Conservation (phyloP, 2,797 vertebrate species). For the Pseudomugil gertrudae region DNA sequence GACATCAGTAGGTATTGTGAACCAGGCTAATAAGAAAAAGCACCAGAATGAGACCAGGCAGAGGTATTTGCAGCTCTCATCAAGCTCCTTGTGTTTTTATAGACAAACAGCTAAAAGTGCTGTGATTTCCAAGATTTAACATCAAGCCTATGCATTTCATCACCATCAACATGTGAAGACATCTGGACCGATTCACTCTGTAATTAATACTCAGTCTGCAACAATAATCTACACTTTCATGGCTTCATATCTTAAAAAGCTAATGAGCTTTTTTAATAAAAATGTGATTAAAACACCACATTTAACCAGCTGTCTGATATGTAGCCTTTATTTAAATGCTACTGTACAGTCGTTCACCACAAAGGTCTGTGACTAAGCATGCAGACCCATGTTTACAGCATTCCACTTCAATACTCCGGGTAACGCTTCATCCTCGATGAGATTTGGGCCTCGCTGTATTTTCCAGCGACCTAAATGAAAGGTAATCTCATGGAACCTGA, state of each 20-base stretch:
- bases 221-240: slow-evolving; percentile 12
- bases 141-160: slow-evolving; percentile 29
- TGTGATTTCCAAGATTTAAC: slow-evolving; percentile 28
- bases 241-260: slow-evolving; percentile 11
- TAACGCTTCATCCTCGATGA: slow-evolving; percentile 38
- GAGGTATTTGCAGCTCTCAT: slow-evolving; percentile 20
- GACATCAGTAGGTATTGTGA: slow-evolving; percentile 39
- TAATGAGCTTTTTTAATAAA: slow-evolving; percentile 14
- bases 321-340: slow-evolving; percentile 20
- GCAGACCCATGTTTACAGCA: slow-evolving; percentile 64
- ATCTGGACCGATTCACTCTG: slow-evolving; percentile 45
- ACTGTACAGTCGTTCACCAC: slow-evolving; percentile 48
- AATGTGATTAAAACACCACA: slow-evolving; percentile 17
- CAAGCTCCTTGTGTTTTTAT: slow-evolving; percentile 2
- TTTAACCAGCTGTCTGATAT: slow-evolving; percentile 18
- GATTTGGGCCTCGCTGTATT: slow-evolving; percentile 50
- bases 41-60: slow-evolving; percentile 23
- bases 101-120: slow-evolving; percentile 6
- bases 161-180: slow-evolving; percentile 37
- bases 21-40: slow-evolving; percentile 45
- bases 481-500: slow-evolving; percentile 41
- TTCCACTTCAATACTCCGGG: slow-evolving; percentile 29
- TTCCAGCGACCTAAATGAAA: slow-evolving; percentile 53
- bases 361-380: slow-evolving; percentile 73
- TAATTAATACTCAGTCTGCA: slow-evolving; percentile 42